Base-by-base conservation (phyloP, 2,888 invertebrate genomes). In the Leucophenga maculata region DNA sequence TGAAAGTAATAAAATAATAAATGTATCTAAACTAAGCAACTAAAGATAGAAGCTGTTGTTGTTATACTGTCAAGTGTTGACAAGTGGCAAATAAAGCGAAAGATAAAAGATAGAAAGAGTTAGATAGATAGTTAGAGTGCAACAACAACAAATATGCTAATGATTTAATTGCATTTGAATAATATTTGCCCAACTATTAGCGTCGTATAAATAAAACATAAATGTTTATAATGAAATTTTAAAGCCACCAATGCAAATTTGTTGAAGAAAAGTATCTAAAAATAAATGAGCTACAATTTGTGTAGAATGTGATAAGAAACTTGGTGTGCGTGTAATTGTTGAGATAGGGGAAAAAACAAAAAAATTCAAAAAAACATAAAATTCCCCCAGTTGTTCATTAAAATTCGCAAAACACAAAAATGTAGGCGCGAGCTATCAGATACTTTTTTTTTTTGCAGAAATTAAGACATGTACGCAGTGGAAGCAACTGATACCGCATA, bases 141-240 rank as follows among this genome's bases (percentile, higher is more conserved):
- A 50, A 50, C 16, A 54, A 54, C 54, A 54, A 54, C 54, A 54
- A 54, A 54, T 6, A 26, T 62, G 60, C 60, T 44, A 62, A 62
- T 64, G 46, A 64, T 46, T 64, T 64, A 64, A 64, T 64, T 64
- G 46, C 62, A 48, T 64, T 64, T 48, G 62, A 64, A 64, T 64
- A 64, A 64, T 64, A 48, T 48, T 64, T 64, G 46, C 48, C 14
- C 18, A 48, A 20, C 46, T 64, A 64, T 64, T 64, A 64, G 48
- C 46, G 22, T 22, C 1, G 9, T 16, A 48, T 64, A 64, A 64
- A 46, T 20, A 64, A 64, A 48, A 22, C 14, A 13, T 14, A 18
- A 48, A 64, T 32, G 22, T 60, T 60, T 60, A 9, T 31, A 57
- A 57, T 60, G 60, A 22, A 60, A 18, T 39, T 32, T 60, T 60